A percentile compares a stretch with the other conserved stretches of the same genome.
phyloP scores from a whole-genome alignment of 2,797 vertebrate species.

The Naso thynnoides region DNA sequence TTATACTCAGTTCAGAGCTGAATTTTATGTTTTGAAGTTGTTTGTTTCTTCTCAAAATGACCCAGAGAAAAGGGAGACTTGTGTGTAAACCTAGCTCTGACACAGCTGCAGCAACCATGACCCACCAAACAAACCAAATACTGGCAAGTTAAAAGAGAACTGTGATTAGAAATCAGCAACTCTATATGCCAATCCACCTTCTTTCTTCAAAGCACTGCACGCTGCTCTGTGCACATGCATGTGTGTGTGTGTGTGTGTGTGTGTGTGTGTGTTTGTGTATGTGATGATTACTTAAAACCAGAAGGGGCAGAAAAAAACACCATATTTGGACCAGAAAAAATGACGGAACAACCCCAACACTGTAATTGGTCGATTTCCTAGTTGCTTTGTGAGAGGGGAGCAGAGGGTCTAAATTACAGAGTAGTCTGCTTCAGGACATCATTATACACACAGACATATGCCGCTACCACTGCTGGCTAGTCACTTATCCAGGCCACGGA shows the following conservation, averaged over 20 bases:
- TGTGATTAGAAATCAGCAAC: constrained; percentile 73
- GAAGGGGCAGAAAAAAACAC: constrained; percentile 37
- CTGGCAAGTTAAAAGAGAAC: constrained; percentile 61
- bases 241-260: constrained; percentile 20
- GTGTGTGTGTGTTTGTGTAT: constrained; percentile 10
- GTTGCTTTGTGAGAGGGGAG: constrained; percentile 70
- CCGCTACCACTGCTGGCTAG: constrained; percentile 66
- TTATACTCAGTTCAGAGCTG: constrained; percentile 3
- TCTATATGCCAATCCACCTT: constrained; percentile 59
- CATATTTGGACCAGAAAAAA: constrained; percentile 70
- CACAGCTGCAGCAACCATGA: constrained; percentile 67
- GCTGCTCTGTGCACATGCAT: neutral
- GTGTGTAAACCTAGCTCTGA: constrained; percentile 24
- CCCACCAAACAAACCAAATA: constrained; percentile 63
- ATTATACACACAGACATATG: constrained; percentile 77
- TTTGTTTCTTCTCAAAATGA: constrained; percentile 41
- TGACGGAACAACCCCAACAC: constrained; percentile 70
- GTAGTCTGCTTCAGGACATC: constrained; percentile 69
- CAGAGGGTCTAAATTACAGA: constrained; percentile 84
- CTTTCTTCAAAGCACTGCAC: constrained; percentile 55
- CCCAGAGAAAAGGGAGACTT: constrained; percentile 18
- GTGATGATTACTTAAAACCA: constrained; percentile 52
- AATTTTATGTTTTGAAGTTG: constrained; percentile 34
- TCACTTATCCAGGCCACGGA: constrained; percentile 68
- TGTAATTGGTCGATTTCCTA: constrained; percentile 81